Evolutionary conservation across 2,113 vertebrate genomes (phyloP).

Genomic region (Charadrius vociferus): DNA sequence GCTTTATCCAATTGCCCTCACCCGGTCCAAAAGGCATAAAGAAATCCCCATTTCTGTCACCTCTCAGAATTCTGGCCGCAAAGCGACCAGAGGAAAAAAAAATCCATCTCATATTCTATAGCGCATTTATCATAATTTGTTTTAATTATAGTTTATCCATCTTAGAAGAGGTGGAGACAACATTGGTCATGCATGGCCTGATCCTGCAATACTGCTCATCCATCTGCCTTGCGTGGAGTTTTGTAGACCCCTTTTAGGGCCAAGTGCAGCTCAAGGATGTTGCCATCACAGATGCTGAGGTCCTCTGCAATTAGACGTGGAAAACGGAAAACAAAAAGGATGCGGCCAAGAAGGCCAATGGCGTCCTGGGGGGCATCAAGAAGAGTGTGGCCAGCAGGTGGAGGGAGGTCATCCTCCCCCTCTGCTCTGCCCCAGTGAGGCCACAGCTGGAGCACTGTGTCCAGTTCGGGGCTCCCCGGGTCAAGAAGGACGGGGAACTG

Average conservation of each 20-base stretch:
- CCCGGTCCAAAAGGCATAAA: background rate
- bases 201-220: background rate
- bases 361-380: too few species aligned
- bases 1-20: background rate
- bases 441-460: too few species aligned
- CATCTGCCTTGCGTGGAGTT: accelerated
- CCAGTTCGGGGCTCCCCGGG: too few species aligned
- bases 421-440: too few species aligned
- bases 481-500: too few species aligned
- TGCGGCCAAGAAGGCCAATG: too few species aligned
- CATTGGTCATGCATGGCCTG: accelerated
- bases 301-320: accelerated
- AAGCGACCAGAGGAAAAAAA: background rate
- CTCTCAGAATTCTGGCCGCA: background rate
- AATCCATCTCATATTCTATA: background rate
- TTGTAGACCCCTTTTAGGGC: background rate
- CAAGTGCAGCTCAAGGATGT: background rate
- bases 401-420: too few species aligned
- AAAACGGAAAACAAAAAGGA: background rate
- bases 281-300: background rate
- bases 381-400: too few species aligned
- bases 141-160: background rate
- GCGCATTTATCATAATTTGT: background rate
- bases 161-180: background rate
- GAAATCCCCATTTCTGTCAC: background rate